Conservation (phyloP, 2,888 invertebrate genomes). For the Trissolcus japonicus region DNA sequence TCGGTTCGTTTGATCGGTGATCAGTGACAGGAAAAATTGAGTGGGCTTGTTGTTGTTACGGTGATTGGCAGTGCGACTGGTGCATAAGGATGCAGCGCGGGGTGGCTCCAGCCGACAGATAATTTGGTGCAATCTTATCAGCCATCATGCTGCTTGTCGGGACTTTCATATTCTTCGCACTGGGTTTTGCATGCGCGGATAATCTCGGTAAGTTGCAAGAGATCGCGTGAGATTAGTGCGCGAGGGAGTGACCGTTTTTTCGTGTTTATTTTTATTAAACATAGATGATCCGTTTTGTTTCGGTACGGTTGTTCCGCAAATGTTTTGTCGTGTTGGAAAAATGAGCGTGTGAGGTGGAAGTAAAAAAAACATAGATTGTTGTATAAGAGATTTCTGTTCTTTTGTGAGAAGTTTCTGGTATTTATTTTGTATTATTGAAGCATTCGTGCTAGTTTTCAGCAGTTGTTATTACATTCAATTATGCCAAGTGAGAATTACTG, state of each 20-base stretch:
- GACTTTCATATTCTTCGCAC: slow-evolving; percentile 29
- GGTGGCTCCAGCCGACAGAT: slow-evolving; percentile 22
- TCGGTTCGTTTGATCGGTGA: slow-evolving; percentile 14
- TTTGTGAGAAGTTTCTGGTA: too few relatives aligned
- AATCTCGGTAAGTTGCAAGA: slow-evolving; percentile 40
- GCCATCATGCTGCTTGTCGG: slow-evolving; percentile 43
- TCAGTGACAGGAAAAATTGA: slow-evolving; percentile 43
- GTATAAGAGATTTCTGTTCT: too few relatives aligned
- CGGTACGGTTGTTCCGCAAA: too few relatives aligned
- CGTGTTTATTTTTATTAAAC: too few relatives aligned
- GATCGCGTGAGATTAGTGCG: not conserved
- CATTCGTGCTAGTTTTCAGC: too few relatives aligned
- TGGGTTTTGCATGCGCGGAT: slow-evolving; percentile 40
- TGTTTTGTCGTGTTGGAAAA: too few relatives aligned
- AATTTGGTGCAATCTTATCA: slow-evolving; percentile 39
- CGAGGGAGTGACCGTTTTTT: not conserved
- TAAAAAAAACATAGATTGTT: not conserved
- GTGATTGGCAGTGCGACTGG: slow-evolving; percentile 40
- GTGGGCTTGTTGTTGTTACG: slow-evolving; percentile 37
- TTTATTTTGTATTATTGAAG: too few relatives aligned
- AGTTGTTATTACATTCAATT: too few relatives aligned
- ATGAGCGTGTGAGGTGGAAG: not conserved
- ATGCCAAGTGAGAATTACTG: too few relatives aligned
- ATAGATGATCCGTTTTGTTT: too few relatives aligned
- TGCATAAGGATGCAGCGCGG: slow-evolving; percentile 45